Conservation (phyloP, 2,888 invertebrate species). For the Scrobipalpa atriplicella region DNA sequence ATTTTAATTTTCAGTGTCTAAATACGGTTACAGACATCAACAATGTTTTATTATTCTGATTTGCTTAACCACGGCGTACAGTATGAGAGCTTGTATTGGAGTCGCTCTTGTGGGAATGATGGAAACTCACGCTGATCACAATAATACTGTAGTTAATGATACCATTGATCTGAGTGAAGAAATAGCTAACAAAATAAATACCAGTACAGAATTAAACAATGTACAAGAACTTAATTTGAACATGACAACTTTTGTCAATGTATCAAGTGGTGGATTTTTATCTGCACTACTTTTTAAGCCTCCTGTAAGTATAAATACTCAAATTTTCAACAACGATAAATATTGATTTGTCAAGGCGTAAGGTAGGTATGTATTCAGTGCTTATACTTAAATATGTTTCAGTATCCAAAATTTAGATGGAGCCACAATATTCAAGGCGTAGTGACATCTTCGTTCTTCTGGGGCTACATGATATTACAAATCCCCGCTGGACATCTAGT, state of each 20-base stretch:
- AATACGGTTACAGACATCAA: constrained; percentile 78
- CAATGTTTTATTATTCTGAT: constrained; percentile 83
- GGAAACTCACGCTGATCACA: constrained; percentile 29
- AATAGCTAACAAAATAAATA: background rate
- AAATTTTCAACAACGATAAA: no score
- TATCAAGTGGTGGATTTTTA: background rate
- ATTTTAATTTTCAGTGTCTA: constrained; percentile 39
- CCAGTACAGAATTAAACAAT: background rate
- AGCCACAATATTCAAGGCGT: constrained; percentile 71
- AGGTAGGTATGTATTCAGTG: no score
- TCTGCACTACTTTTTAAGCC: background rate
- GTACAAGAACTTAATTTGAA: background rate
- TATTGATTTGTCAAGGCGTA: background rate
- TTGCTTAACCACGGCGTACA: constrained; percentile 83
- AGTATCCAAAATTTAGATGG: constrained; percentile 81
- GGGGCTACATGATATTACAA: constrained; percentile 88
- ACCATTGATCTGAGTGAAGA: background rate
- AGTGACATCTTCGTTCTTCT: constrained; percentile 81
- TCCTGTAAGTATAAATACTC: background rate
- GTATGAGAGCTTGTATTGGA: constrained; percentile 85
- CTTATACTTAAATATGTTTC: constrained; percentile 39
- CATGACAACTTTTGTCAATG: background rate
- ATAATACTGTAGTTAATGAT: background rate
- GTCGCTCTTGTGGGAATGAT: constrained; percentile 86
- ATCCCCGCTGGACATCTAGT: constrained; percentile 88